Evolutionary conservation across 2,888 invertebrate species (phyloP).

Genomic region (Malthinus seriepunctatus): DNA sequence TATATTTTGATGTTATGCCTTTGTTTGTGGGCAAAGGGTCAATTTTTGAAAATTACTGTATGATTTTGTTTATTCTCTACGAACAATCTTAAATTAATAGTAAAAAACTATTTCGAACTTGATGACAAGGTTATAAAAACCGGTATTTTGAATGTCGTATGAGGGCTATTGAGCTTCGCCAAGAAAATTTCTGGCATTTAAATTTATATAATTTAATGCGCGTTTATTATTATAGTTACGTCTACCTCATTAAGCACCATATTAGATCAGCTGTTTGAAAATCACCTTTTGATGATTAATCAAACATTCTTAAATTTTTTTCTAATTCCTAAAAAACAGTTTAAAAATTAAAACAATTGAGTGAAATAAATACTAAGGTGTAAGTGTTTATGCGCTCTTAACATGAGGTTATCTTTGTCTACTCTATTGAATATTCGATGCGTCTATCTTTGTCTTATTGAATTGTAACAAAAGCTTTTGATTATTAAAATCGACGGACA

Average conservation of each 20-base stretch:
- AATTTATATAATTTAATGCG: conserved; percentile 4
- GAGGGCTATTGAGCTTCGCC: background rate
- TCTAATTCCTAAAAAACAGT: no score
- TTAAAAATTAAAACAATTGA: no score
- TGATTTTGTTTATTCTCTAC: background rate
- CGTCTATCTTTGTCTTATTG: no score
- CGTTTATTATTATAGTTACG: background rate
- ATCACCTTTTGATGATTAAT: no score
- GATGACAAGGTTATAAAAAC: conserved; percentile 19
- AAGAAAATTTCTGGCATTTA: background rate
- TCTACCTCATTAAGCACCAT: background rate
- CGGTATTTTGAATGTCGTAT: conserved; percentile 16
- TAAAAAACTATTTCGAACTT: conserved; percentile 3
- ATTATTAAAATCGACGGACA: no score
- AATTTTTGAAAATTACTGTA: no score
- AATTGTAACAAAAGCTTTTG: no score
- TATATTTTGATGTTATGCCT: background rate
- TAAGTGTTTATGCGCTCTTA: no score
- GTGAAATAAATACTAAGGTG: no score
- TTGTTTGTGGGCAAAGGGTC: background rate
- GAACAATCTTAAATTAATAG: background rate
- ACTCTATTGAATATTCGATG: no score
- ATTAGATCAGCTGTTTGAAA: background rate
- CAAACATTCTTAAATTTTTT: no score
- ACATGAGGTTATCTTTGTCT: no score